phyloP scores from a whole-genome alignment of 2,797 vertebrate genomes.

The Pogonophryne albipinna region DNA sequence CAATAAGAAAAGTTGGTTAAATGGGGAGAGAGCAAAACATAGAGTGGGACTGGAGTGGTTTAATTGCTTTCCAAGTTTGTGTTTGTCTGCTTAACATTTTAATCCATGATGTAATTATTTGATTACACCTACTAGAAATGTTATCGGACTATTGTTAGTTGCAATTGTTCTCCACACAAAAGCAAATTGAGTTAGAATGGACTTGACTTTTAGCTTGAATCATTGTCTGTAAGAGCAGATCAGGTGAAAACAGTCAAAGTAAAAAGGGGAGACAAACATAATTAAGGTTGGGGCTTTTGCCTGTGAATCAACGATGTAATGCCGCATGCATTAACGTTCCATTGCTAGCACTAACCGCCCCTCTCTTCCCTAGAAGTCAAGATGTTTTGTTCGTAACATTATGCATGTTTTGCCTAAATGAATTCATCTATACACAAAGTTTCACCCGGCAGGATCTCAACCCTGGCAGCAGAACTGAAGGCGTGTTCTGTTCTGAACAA shows the following conservation, averaged over 20 bases:
- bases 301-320: constrained; percentile 60
- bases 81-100: constrained; percentile 50
- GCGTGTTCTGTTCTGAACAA: constrained; percentile 50
- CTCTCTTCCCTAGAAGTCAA: constrained; percentile 50
- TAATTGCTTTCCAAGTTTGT: constrained; percentile 40
- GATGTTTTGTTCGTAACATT: constrained; percentile 60
- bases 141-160: constrained; percentile 44
- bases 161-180: constrained; percentile 28
- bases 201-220: constrained; percentile 28
- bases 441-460: constrained; percentile 49
- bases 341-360: constrained; percentile 41
- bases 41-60: background rate
- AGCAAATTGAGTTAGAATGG: constrained; percentile 30
- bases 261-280: constrained; percentile 17
- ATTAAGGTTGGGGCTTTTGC: constrained; percentile 13
- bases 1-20: constrained; percentile 18
- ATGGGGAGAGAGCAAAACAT: background rate
- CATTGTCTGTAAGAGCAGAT: constrained; percentile 31
- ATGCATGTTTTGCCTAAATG: constrained; percentile 67
- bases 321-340: constrained; percentile 45
- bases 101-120: constrained; percentile 56
- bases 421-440: constrained; percentile 63
- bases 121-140: constrained; percentile 45
- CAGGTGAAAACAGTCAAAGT: background rate
- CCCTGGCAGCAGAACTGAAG: constrained; percentile 53